Conservation (phyloP, 2,888 invertebrate species). For the Drosophila cognata region DNA sequence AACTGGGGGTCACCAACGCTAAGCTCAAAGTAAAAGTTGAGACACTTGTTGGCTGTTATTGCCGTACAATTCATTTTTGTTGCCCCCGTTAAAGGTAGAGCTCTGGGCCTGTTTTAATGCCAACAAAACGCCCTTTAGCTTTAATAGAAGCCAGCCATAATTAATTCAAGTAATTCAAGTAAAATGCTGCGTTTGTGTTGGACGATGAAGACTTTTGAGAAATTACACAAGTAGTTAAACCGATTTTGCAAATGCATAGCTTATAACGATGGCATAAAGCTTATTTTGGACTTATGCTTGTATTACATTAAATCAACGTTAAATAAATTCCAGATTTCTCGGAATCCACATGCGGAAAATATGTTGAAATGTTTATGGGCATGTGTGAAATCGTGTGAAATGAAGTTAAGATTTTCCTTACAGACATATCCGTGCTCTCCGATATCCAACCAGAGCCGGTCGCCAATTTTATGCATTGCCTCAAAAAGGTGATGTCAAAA, state of each 20-base stretch:
- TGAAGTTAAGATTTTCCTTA: background rate
- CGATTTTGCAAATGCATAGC: background rate
- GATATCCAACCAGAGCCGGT: too few species aligned
- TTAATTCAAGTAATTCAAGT: slow-evolving; percentile 64
- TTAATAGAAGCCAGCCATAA: slow-evolving; percentile 44
- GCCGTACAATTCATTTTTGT: slow-evolving; percentile 35
- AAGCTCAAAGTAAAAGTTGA: slow-evolving; percentile 61
- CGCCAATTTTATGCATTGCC: too few species aligned
- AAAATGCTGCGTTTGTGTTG: slow-evolving; percentile 14
- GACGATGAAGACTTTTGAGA: slow-evolving; percentile 3
- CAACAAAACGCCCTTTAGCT: slow-evolving; percentile 19
- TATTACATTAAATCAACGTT: background rate
- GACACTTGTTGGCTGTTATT: slow-evolving; percentile 68
- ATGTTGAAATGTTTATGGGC: background rate
- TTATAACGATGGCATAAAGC: background rate
- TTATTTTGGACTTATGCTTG: background rate
- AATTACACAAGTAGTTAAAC: slow-evolving; percentile 15
- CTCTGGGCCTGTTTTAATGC: slow-evolving; percentile 22
- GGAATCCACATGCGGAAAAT: background rate
- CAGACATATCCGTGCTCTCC: too few species aligned
- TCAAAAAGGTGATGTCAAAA: too few species aligned
- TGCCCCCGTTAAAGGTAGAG: slow-evolving; percentile 27
- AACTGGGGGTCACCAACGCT: slow-evolving; percentile 8
- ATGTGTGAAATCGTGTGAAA: background rate
- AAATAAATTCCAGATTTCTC: background rate